A percentile compares a stretch with the other conserved stretches of the same genome.
Conservation (phyloP, 2,797 vertebrate species). For the Chromobotia macracanthus region DNA sequence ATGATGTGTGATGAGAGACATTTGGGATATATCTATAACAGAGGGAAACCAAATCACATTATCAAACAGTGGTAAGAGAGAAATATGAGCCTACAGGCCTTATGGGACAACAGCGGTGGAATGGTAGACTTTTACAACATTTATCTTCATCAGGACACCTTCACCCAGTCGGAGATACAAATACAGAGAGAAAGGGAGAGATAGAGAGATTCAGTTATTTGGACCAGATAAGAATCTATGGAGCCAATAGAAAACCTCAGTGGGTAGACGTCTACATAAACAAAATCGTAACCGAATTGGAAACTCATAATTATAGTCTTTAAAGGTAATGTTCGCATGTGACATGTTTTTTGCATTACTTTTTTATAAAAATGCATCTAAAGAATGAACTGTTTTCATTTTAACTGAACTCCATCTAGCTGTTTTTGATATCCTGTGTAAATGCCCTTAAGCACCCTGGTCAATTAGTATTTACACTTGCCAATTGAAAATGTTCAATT, state of each 20-base stretch:
- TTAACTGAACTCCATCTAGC: too few species aligned
- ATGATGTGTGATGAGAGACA: constrained; percentile 83
- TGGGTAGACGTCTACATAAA: neutral
- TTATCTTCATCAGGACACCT: constrained; percentile 84
- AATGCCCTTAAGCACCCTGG: too few species aligned
- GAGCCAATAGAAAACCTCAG: neutral
- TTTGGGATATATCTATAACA: constrained; percentile 86
- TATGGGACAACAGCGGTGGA: constrained; percentile 70
- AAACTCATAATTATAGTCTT: neutral
- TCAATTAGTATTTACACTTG: too few species aligned
- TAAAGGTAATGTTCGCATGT: neutral
- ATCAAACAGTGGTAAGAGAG: constrained; percentile 83
- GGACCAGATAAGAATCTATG: neutral
- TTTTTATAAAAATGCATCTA: neutral
- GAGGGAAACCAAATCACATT: constrained; percentile 86
- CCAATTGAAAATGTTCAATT: too few species aligned
- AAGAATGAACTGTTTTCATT: constrained; percentile 37
- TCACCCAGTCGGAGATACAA: constrained; percentile 64
- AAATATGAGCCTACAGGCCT: constrained; percentile 79
- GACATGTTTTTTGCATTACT: neutral
- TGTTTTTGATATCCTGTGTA: too few species aligned
- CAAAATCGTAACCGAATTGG: neutral
- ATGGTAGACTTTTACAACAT: constrained; percentile 81
- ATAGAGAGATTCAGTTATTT: constrained; percentile 51
- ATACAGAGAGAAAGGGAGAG: constrained; percentile 61